phyloP scores from a whole-genome alignment of 2,888 invertebrate genomes.

The Trissolcus brochymenae region DNA sequence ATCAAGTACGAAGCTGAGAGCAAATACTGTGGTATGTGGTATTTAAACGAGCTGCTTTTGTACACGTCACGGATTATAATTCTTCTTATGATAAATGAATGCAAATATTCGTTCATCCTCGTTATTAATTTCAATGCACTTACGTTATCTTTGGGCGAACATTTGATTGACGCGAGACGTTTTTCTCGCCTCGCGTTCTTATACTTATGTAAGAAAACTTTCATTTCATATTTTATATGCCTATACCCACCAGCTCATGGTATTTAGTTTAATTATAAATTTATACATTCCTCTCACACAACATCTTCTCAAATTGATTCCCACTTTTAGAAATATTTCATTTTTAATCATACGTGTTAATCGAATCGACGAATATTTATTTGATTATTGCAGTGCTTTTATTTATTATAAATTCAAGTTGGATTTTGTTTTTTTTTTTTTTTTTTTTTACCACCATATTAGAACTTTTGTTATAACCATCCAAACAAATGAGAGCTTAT shows the following conservation, averaged over 20 bases:
- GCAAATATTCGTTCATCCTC: conserved; percentile 34
- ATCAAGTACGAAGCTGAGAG: conserved; percentile 14
- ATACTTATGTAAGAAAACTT: conserved; percentile 32
- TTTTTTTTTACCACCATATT: no score
- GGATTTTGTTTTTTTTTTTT: no score
- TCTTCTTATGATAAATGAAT: conserved; percentile 40
- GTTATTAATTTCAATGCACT: conserved; percentile 31
- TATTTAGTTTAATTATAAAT: conserved; percentile 15
- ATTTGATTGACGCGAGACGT: conserved; percentile 24
- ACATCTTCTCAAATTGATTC: background rate
- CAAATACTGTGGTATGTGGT: conserved; percentile 38
- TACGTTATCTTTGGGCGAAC: conserved; percentile 9
- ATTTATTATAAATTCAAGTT: no score
- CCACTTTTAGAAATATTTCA: no score
- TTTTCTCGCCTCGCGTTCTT: conserved; percentile 9
- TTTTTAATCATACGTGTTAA: no score
- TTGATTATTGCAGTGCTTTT: no score
- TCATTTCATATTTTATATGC: conserved; percentile 25
- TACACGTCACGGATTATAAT: conserved; percentile 22
- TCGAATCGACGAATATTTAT: no score
- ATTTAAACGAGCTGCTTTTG: conserved; percentile 47
- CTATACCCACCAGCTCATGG: background rate
- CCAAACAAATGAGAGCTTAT: no score
- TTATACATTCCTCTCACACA: background rate
- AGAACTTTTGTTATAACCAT: no score